Evolutionary conservation across 2,888 invertebrate species (phyloP).

Genomic region (Noctua comes): DNA sequence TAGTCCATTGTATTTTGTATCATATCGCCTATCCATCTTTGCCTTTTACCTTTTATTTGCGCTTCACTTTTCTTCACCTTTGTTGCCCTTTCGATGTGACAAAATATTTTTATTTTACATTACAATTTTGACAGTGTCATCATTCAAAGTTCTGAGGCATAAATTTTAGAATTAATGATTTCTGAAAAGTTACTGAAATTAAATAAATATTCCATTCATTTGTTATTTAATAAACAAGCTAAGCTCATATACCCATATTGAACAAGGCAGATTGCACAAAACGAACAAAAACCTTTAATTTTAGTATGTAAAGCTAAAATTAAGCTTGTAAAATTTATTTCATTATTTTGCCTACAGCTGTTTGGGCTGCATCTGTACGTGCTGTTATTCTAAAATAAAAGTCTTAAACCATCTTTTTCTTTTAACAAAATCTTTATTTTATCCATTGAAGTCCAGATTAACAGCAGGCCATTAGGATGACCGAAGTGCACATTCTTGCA

Average conservation of each 20-base stretch:
- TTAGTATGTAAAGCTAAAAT: background rate
- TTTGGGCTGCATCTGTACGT: background rate
- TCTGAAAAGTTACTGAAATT: background rate
- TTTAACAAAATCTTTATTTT: background rate
- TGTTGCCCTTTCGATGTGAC: slow-evolving; percentile 20
- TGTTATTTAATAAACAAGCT: background rate
- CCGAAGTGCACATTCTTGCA: background rate
- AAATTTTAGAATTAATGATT: background rate
- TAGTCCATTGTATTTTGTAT: slow-evolving; percentile 77
- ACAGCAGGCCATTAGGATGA: background rate
- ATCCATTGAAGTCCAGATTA: background rate
- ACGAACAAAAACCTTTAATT: background rate
- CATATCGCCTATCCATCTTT: slow-evolving; percentile 74
- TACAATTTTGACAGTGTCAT: background rate
- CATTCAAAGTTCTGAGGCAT: background rate
- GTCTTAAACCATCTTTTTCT: too few relatives aligned
- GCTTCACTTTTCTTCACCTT: slow-evolving; percentile 69
- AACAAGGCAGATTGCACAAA: slow-evolving; percentile 3
- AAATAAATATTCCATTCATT: background rate
- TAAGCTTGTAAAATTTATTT: background rate
- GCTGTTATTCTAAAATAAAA: background rate
- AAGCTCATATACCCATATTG: background rate
- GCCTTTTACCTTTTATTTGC: slow-evolving; percentile 67
- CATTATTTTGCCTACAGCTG: background rate
- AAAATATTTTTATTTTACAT: background rate